Evolutionary conservation across 2,888 invertebrate species (phyloP), one percentile per base, ranked within the genome.

Genomic region (Coremacera marginata): DNA sequence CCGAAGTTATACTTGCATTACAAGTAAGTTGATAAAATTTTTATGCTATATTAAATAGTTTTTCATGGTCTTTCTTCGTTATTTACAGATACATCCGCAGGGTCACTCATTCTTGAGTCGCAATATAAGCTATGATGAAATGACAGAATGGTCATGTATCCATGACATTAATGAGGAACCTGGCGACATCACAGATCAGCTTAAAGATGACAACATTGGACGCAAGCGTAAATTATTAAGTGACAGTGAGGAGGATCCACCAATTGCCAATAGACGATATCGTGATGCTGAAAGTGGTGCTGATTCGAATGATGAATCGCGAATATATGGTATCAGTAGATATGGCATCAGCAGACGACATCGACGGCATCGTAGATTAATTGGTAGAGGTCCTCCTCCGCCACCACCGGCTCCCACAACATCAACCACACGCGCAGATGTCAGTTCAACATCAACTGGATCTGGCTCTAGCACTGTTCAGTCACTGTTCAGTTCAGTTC

Each of bases 131-230:
- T 93, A 93, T 79, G 94, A 95, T 83, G 96, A 97, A 87, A 92
- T 92, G 85, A 94, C 95, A 55, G 98, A 98, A 94, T 98, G 96
- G 96, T 96, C 96, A 8, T 96, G 96, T 86, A 93, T 98, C 74
- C 98, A 98, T 90, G 97, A 98, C 87, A 96, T 98, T 81, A 96
- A 97, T 90, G 93, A 94, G 62, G 88, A 88, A 72, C 81, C 89
- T 88, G 75, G 91, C 5, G 84, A 87, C 11, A 86, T 89, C 16
- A 90, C 91, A 22, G 89, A 89, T 14, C 81, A 80, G 0, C 81
- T 81, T 0, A 89, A 80, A 19, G 81, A 83, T 62, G 63, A 76
- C 72, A 82, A 70, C 75, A 76, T 82, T 63, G 82, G 80, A 70
- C 78, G 84, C 11, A 85, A 85, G 71, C 81, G 84, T 14, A 85